These are phyloP conservation scores for Otus sunia DNA, from an alignment of 2,113 vertebrate species.

Conservation along the genomic window DNA sequence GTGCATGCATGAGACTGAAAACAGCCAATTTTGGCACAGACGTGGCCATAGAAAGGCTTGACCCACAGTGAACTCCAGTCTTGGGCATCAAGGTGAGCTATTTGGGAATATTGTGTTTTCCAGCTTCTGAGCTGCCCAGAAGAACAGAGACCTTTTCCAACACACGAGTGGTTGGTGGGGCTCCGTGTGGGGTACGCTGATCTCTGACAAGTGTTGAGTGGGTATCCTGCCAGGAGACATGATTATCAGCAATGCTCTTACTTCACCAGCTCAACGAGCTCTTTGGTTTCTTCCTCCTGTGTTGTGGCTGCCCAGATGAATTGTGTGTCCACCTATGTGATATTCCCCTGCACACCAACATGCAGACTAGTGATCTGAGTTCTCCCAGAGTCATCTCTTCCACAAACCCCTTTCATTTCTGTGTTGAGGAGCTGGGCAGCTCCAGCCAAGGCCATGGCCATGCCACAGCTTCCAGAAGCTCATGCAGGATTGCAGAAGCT, in stretches of 20 bases:
- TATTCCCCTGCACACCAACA: neutral
- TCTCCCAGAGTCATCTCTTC: neutral
- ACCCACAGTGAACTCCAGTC: neutral
- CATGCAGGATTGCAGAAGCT: neutral
- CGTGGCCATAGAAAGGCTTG: rapidly evolving
- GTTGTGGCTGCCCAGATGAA: neutral
- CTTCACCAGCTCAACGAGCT: neutral
- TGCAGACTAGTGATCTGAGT: neutral
- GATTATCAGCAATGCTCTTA: neutral
- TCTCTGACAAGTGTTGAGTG: neutral
- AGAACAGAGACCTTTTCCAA: neutral
- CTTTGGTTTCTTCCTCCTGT: neutral
- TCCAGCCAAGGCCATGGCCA: neutral
- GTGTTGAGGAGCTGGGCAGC: neutral
- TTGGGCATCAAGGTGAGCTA: neutral
- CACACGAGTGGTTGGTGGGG: neutral
- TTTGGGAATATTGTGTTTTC: neutral
- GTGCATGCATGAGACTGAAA: neutral
- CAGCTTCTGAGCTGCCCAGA: neutral
- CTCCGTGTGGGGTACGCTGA: neutral
- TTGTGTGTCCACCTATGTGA: rapidly evolving
- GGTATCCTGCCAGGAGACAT: neutral
- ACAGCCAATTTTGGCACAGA: neutral
- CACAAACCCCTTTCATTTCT: neutral
- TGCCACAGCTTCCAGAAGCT: neutral